These are phyloP conservation scores for Myiozetetes cayanensis DNA, from an alignment of 2,113 vertebrate genomes.

Conservation along the genomic window DNA sequence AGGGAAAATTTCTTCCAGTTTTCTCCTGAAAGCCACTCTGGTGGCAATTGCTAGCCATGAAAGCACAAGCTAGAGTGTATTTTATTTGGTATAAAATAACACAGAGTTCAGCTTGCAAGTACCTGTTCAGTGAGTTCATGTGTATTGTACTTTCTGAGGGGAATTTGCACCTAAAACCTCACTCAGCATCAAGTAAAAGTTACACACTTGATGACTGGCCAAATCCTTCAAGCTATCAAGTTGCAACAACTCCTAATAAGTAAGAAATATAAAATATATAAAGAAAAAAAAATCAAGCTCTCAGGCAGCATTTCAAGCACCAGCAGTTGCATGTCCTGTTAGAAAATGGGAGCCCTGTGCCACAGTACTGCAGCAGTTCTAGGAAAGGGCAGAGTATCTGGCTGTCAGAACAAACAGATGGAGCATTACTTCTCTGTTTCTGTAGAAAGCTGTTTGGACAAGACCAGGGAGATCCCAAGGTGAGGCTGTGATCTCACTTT, in stretches of 20 bases:
- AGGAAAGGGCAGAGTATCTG: background rate
- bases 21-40: background rate
- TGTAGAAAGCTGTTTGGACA: background rate
- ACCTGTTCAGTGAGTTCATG: background rate
- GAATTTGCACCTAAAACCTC: background rate
- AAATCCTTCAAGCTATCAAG: background rate
- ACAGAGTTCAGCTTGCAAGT: background rate
- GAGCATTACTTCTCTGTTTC: background rate
- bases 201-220: background rate
- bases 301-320: background rate
- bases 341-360: background rate
- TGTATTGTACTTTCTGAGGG: background rate
- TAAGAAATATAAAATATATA: background rate
- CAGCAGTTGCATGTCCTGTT: background rate
- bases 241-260: background rate
- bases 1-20: background rate
- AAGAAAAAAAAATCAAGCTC: background rate
- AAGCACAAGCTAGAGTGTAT: background rate
- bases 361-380: background rate
- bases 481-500: background rate
- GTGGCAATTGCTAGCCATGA: fast-evolving
- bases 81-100: background rate
- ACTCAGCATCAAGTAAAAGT: background rate
- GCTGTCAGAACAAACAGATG: background rate
- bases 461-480: background rate